Evolutionary conservation across 2,797 vertebrate species (phyloP).

Genomic region (Lepidocolaptes lacrymiger): DNA sequence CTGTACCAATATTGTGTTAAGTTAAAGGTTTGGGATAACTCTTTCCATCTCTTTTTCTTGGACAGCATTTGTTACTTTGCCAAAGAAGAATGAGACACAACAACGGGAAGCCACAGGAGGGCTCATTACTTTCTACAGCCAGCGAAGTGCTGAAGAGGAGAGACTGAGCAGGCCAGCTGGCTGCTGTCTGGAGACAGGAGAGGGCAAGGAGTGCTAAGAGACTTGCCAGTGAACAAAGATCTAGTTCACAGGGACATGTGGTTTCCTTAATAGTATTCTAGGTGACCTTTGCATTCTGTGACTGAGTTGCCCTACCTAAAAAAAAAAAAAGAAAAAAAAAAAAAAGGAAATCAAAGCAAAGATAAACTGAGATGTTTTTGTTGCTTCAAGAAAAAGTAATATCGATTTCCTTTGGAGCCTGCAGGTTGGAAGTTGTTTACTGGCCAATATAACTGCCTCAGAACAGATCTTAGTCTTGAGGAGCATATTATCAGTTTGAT

Average conservation of each 20-base stretch:
- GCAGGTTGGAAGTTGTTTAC: not conserved
- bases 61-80: not conserved
- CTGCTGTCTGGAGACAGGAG: not conserved
- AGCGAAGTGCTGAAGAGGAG: not conserved
- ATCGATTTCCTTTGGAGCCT: not conserved
- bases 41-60: not conserved
- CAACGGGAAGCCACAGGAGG: not conserved
- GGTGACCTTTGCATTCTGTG: not conserved
- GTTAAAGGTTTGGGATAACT: not conserved
- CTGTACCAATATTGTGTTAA: not conserved
- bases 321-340: not conserved
- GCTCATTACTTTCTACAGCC: not conserved
- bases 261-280: not conserved
- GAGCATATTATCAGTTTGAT: not conserved
- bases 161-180: not conserved
- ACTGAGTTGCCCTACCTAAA: not conserved
- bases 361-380: not conserved
- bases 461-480: not conserved
- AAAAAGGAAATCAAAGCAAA: not conserved
- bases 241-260: not conserved
- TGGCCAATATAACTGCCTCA: not conserved
- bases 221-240: not conserved
- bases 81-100: not conserved
- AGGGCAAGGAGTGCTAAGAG: not conserved
- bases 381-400: not conserved